Evolutionary conservation across 2,797 vertebrate species (phyloP).

Genomic region (Anguilla megastoma): DNA sequence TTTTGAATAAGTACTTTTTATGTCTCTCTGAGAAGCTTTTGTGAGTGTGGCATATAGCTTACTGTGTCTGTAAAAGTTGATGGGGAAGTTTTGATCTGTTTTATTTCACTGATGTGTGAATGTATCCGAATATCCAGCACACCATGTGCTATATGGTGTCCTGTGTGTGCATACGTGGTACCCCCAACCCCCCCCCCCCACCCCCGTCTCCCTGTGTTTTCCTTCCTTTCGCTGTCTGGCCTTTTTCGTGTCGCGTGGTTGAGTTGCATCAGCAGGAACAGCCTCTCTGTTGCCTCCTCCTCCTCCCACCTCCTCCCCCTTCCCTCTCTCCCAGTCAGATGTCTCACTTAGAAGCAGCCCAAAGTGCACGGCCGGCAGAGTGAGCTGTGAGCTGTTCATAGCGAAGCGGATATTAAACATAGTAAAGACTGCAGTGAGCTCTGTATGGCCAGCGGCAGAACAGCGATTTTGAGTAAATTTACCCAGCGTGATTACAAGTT

Average conservation of each 20-base stretch:
- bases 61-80: background rate
- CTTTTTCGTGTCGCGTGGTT: slow-evolving; percentile 43
- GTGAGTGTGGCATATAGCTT: background rate
- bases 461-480: slow-evolving; percentile 40
- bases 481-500: slow-evolving; percentile 31
- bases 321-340: slow-evolving; percentile 9
- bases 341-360: slow-evolving; percentile 30
- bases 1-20: background rate
- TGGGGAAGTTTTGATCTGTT: background rate
- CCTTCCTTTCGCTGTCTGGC: slow-evolving; percentile 40
- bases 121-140: background rate
- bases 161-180: slow-evolving; percentile 15
- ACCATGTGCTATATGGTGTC: background rate
- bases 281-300: slow-evolving; percentile 25
- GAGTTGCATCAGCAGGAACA: slow-evolving; percentile 48
- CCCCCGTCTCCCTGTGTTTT: background rate
- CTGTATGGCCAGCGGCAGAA: background rate
- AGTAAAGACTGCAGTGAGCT: slow-evolving; percentile 20
- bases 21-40: background rate
- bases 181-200: slow-evolving; percentile 23
- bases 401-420: slow-evolving; percentile 41
- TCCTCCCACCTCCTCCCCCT: slow-evolving; percentile 7
- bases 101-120: background rate
- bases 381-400: background rate
- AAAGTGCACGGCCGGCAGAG: slow-evolving; percentile 18